These are phyloP conservation scores for Lycaon pictus DNA, from an alignment of 2,113 vertebrate genomes.

Conservation along the genomic window DNA sequence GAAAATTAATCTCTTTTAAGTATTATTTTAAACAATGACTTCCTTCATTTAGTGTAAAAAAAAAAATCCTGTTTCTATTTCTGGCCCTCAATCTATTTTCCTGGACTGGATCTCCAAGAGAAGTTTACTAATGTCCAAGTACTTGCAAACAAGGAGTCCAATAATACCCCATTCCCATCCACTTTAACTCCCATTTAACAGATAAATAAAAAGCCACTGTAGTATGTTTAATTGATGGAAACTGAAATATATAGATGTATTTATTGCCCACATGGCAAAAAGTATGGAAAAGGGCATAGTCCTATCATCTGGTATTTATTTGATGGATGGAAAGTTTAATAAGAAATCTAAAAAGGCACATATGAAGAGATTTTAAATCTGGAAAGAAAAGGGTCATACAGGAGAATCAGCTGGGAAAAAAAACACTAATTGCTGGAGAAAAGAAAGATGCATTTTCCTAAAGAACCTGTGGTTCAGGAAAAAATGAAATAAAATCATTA, in stretches of 20 bases:
- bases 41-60: conserved; percentile 63
- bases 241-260: conserved; percentile 71
- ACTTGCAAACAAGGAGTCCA: conserved; percentile 46
- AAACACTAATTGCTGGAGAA: conserved; percentile 25
- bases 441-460: conserved; percentile 47
- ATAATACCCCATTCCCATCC: conserved; percentile 40
- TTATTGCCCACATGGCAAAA: conserved; percentile 68
- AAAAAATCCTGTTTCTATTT: conserved; percentile 74
- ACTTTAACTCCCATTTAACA: conserved; percentile 13
- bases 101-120: conserved; percentile 47
- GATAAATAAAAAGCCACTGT: conserved; percentile 69
- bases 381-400: conserved; percentile 29
- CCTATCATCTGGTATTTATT: conserved; percentile 74
- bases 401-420: background rate
- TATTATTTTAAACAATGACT: conserved; percentile 78
- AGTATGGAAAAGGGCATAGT: conserved; percentile 65
- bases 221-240: conserved; percentile 69
- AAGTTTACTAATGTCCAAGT: conserved; percentile 62
- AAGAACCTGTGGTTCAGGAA: conserved; percentile 57
- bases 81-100: conserved; percentile 65
- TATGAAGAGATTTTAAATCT: conserved; percentile 61
- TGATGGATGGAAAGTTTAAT: conserved; percentile 77
- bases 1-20: conserved; percentile 59
- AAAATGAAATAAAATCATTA: conserved; percentile 54
- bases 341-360: conserved; percentile 60